Conservation (phyloP, 2,113 vertebrate species). For the Isurus oxyrinchus region DNA sequence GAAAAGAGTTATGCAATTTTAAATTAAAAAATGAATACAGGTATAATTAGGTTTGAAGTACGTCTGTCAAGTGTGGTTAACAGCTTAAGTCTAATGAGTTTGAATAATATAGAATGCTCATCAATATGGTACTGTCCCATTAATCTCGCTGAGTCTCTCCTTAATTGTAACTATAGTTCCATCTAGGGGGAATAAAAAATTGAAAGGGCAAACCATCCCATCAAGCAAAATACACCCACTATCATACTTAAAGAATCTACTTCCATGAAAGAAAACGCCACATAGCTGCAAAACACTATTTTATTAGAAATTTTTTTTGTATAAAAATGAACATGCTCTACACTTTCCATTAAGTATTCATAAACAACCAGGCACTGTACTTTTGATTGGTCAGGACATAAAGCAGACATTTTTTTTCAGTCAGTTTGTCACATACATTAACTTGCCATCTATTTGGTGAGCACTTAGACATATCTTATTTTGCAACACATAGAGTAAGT, state of each 20-base stretch:
- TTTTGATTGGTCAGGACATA: conserved; percentile 77
- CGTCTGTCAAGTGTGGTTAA: not conserved
- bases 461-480: conserved; percentile 79
- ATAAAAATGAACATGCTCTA: conserved; percentile 98
- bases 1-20: not conserved
- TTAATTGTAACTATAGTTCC: not conserved
- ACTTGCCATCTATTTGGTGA: conserved; percentile 82
- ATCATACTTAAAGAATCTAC: not conserved
- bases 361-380: conserved; percentile 97
- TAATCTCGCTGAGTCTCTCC: not conserved
- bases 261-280: conserved; percentile 47
- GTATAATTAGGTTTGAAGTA: not conserved
- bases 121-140: not conserved
- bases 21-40: not conserved
- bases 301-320: conserved; percentile 97
- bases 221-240: not conserved
- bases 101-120: not conserved
- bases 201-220: not conserved
- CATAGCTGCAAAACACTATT: conserved; percentile 80
- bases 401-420: conserved; percentile 71
- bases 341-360: conserved; percentile 74
- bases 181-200: not conserved
- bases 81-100: not conserved
- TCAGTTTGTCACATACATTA: conserved; percentile 79
- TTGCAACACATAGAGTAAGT: conserved; percentile 56